Percentiles rank a stretch among this genome's conserved stretches.
Conservation (phyloP, 2,113 vertebrate genomes). For the Carassius gibelio region DNA sequence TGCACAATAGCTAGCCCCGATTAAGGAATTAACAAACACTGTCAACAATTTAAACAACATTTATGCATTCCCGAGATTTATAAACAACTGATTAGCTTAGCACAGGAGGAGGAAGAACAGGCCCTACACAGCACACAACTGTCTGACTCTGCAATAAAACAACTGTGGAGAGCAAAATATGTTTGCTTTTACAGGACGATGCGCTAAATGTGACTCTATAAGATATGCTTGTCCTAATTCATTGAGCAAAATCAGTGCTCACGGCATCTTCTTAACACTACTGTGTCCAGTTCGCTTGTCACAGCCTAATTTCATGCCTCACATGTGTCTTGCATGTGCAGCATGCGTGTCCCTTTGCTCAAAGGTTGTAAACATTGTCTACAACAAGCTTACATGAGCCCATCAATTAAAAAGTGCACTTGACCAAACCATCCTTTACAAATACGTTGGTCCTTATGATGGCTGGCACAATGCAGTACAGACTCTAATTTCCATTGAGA, state of each 20-base stretch:
- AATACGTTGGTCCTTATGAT: slow-evolving; percentile 25
- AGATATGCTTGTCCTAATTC: not conserved
- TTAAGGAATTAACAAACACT: not conserved
- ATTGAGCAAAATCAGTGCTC: not conserved
- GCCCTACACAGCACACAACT: not conserved
- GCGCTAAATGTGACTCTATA: not conserved
- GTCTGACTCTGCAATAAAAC: not conserved
- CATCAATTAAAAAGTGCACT: slow-evolving; percentile 43
- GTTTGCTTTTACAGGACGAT: not conserved
- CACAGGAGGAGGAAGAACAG: not conserved
- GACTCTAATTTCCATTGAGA: slow-evolving; percentile 40
- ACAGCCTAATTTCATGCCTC: slow-evolving; percentile 48
- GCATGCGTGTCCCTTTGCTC: slow-evolving; percentile 2
- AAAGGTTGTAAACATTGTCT: slow-evolving; percentile 23
- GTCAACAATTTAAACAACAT: not conserved
- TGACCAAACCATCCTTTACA: not conserved
- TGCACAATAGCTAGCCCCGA: slow-evolving; percentile 23
- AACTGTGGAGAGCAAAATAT: not conserved
- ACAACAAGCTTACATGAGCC: slow-evolving; percentile 45
- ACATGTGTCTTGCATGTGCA: slow-evolving; percentile 39
- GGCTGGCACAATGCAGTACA: slow-evolving; percentile 21
- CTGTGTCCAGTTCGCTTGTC: slow-evolving; percentile 31
- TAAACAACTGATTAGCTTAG: not conserved
- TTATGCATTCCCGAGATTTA: not conserved
- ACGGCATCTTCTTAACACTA: not conserved